Percentiles rank a stretch among this genome's conserved stretches.
These are phyloP conservation scores for Isurus oxyrinchus DNA, from an alignment of 2,113 vertebrate genomes.

Conservation along the genomic window DNA sequence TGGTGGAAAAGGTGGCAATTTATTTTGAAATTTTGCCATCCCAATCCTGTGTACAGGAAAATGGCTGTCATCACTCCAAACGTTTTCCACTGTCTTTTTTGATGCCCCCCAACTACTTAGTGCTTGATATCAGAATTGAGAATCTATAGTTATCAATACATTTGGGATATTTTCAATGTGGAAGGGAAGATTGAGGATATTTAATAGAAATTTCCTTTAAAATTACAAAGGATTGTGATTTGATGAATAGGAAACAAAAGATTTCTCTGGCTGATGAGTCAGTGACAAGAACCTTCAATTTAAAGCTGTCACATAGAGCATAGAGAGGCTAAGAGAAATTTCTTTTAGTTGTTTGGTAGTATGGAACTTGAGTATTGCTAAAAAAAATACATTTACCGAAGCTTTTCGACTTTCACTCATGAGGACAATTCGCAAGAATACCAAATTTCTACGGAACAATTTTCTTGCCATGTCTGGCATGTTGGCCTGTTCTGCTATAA, in stretches of 20 bases:
- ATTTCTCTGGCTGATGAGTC: too few species aligned
- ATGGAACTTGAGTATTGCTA: too few species aligned
- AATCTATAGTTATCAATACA: neutral
- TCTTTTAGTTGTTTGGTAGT: neutral
- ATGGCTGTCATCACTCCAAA: neutral
- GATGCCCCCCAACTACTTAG: neutral
- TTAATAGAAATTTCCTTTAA: neutral
- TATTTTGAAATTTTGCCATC: neutral
- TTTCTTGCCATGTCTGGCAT: too few species aligned
- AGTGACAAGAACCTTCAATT: neutral
- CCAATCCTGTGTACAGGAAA: neutral
- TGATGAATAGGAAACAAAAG: too few species aligned
- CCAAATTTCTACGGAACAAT: too few species aligned
- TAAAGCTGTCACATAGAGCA: neutral
- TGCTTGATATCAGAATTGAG: neutral
- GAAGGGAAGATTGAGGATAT: neutral
- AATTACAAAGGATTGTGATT: too few species aligned
- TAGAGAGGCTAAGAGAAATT: neutral
- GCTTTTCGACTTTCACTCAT: too few species aligned
- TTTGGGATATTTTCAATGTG: neutral
- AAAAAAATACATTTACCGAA: too few species aligned
- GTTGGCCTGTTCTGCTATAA: too few species aligned
- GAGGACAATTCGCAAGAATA: too few species aligned
- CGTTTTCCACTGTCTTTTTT: neutral
- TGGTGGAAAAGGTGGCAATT: neutral